Evolutionary conservation across 1,140 invertebrate species (phyloP), one percentile per base, ranked within the genome.

Genomic region (Myzus persicae): DNA sequence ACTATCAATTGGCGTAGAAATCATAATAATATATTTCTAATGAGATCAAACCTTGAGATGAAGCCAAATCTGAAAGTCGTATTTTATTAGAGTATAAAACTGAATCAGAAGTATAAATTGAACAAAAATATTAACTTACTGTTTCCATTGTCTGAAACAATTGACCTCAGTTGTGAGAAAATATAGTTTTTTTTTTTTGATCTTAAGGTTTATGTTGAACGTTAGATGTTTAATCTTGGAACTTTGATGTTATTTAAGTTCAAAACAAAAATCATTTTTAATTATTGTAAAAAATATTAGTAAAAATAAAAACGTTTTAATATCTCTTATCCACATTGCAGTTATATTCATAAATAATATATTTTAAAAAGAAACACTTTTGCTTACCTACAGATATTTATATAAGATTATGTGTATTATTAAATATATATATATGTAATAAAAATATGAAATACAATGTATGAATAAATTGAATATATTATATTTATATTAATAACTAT

Each of bases 231-330:
- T 89, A 89, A 54, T 54, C 22, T 89, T 31, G 54, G n/a, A 51
- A 40, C 46, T 51, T 89, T 54, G 48, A 89, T 54, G 46, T 51
- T 51, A 38, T 51, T 51, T 89, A 89, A 48, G n/a, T 89, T 38
- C 26, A 38, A 38, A 54, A 38, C 40, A 7, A 89, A 89, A 54
- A 89, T 54, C 36, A 40, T 40, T 51, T 89, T 51, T 40, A 89
- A 89, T 89, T 54, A 89, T 89, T 89, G 88, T 89, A 9, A 89
- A 89, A 89, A 89, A 40, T 89, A 9, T 38, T 54, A 26, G 31
- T 40, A 89, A 51, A 88, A 88, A 88, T 88, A 38, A 40, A 89
- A 54, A 88, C 22, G 22, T 46, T 48, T 88, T 38, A 36, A 54
- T 89, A 54, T 89, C 54, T 89, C 4, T 38, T 89, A 38, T 48